Base-by-base conservation (phyloP, 1,140 invertebrate species). In the Rhynchophorus ferrugineus region DNA sequence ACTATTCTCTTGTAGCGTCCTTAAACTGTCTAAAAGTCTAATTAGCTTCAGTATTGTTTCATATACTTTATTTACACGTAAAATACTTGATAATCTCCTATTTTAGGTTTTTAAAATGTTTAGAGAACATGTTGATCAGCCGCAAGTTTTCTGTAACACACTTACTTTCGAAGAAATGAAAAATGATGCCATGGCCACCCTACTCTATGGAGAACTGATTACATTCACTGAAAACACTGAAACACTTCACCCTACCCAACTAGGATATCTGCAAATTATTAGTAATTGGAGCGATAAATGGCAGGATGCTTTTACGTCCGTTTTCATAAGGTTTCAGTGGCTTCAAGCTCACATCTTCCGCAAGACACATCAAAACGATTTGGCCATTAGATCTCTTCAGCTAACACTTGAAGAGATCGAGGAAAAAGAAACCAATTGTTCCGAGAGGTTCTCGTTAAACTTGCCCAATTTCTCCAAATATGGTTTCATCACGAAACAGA, bases 171-270 rank as follows among this genome's bases (percentile, higher is more conserved):
- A 72, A 37, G 69, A 77, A 35, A 59, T 82, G 3, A 65, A 75
- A 42, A 69, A 75, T 43, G 81, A 80, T 65, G 72, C 74, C 9
- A 69, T 74, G 60, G 76, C 76, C 59, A 81, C 80, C 54, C 65
- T 85, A 16, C 62, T 84, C 9, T 80, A 74, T 61, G 78, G 79
- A 47, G 84, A 85, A 72, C 68, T 85, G 35, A 66, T 56, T 2
- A 56, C 19, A 48, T 67, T 64, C 21, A 63, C 57, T 36, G 51
- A 56, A 11, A n/a, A 6, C 16, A 42, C 29, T n/a, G 56, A 58
- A 35, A 20, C 13, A 7, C 22, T 61, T 2, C 56, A 44, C 42
- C 44, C 46, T 11, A 57, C 57, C 7, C 59, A 56, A 33, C 37
- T 69, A 13, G 57, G 43, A 36, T 61, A 61, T 22, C 53, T 69